These are phyloP conservation scores for Xiphophorus couchianus DNA, from an alignment of 2,113 vertebrate genomes.

Conservation along the genomic window DNA sequence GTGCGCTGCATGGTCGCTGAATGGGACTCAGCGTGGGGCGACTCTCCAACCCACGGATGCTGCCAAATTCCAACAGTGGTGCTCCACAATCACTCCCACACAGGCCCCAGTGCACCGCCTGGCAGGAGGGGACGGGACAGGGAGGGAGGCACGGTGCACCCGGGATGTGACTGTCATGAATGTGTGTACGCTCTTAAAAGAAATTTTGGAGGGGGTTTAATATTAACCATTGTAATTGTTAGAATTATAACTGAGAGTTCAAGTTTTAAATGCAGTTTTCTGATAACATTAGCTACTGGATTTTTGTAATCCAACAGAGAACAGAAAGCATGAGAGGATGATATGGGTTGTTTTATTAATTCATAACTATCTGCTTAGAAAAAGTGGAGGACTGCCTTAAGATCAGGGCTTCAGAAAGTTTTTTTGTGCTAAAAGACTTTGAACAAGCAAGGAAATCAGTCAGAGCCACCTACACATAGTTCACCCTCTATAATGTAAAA, in stretches of 20 bases:
- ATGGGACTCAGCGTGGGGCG: conserved; percentile 97
- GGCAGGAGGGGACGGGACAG: conserved; percentile 47
- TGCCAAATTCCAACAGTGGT: conserved; percentile 99
- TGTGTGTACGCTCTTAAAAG: background rate
- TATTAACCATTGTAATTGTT: background rate
- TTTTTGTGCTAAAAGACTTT: background rate
- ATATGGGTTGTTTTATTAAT: background rate
- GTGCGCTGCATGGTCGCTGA: conserved; percentile 87
- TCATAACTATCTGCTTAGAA: background rate
- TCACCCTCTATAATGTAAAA: no score
- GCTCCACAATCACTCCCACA: conserved; percentile 94
- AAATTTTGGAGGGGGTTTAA: background rate
- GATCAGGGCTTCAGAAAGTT: background rate
- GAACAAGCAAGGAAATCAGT: background rate
- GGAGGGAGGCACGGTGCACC: conserved; percentile 4
- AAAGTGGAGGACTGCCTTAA: background rate
- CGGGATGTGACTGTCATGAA: conserved; percentile 3
- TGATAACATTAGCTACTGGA: background rate
- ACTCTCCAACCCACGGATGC: conserved; percentile 88
- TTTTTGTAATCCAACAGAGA: background rate
- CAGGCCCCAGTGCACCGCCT: conserved; percentile 83
- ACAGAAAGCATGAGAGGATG: background rate
- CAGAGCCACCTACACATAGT: no score
- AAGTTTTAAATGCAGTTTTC: background rate
- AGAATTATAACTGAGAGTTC: background rate